A percentile compares a stretch with the other conserved stretches of the same genome.
These are phyloP conservation scores for Smutsia gigantea DNA, from an alignment of 2,797 vertebrate genomes.

Conservation along the genomic window DNA sequence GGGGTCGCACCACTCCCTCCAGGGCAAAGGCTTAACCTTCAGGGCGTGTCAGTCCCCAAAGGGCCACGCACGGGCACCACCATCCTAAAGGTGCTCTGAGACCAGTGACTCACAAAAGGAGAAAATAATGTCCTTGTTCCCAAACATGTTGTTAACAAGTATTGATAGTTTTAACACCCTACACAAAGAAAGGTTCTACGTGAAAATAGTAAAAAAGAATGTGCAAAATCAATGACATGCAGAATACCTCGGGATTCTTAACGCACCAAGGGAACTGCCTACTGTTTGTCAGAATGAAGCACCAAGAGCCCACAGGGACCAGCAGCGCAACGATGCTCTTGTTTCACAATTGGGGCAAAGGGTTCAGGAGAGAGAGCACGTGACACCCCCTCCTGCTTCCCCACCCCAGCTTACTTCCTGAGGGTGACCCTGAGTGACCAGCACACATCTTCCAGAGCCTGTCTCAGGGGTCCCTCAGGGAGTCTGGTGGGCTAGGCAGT, in stretches of 20 bases:
- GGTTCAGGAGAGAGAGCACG: background rate
- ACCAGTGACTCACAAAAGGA: background rate
- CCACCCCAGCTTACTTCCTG: background rate
- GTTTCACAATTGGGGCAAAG: no score
- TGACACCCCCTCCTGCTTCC: background rate
- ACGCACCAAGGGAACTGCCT: background rate
- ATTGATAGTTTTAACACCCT: background rate
- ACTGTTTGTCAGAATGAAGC: background rate
- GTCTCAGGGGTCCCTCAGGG: background rate
- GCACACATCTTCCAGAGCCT: background rate
- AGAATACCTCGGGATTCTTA: background rate
- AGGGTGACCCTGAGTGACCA: background rate
- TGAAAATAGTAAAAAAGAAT: background rate
- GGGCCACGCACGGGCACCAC: background rate
- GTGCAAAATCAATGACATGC: background rate
- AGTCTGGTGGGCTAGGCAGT: background rate
- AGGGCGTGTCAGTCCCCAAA: background rate
- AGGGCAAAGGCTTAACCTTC: background rate
- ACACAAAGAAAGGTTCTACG: background rate
- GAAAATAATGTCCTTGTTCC: background rate
- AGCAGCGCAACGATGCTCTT: background rate
- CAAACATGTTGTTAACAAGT: background rate
- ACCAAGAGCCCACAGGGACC: background rate
- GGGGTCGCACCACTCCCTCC: rapidly evolving
- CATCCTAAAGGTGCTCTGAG: background rate